Evolutionary conservation across 2,888 invertebrate genomes (phyloP).

Genomic region (Torymus texanus): DNA sequence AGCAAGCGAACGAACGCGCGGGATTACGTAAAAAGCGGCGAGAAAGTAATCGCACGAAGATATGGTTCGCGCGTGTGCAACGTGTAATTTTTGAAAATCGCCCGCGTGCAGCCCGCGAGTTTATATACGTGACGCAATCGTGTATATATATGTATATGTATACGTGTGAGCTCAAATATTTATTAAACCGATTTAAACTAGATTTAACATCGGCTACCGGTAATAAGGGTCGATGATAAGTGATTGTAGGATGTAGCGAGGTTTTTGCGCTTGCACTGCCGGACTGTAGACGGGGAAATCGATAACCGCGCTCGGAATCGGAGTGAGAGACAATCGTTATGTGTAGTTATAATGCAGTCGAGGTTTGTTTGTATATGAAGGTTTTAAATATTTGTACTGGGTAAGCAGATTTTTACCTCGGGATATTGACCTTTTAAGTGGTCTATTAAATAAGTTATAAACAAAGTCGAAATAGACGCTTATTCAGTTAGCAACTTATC

Average conservation of each 20-base stretch:
- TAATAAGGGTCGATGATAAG: constrained; percentile 2
- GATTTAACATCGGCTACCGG: background rate
- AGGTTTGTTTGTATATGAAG: no score
- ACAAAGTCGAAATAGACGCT: no score
- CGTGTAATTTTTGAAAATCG: constrained; percentile 27
- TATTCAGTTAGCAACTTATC: no score
- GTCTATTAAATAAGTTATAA: no score
- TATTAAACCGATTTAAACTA: constrained; percentile 28
- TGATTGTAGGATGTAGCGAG: background rate
- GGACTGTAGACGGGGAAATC: background rate
- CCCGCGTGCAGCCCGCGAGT: background rate
- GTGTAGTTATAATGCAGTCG: no score
- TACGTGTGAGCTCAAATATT: background rate
- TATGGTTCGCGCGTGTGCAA: background rate
- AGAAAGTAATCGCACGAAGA: constrained; percentile 24
- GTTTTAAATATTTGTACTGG: no score
- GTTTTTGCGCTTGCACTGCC: background rate
- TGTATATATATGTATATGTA: background rate
- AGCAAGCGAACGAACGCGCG: no score
- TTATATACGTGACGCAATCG: no score
- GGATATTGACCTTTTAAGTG: no score
- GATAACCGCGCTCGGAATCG: background rate
- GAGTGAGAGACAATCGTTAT: no score
- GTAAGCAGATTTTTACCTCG: no score
- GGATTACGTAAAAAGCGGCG: constrained; percentile 22